These are phyloP conservation scores for Helleia helle DNA, from an alignment of 2,888 invertebrate species.

Conservation along the genomic window DNA sequence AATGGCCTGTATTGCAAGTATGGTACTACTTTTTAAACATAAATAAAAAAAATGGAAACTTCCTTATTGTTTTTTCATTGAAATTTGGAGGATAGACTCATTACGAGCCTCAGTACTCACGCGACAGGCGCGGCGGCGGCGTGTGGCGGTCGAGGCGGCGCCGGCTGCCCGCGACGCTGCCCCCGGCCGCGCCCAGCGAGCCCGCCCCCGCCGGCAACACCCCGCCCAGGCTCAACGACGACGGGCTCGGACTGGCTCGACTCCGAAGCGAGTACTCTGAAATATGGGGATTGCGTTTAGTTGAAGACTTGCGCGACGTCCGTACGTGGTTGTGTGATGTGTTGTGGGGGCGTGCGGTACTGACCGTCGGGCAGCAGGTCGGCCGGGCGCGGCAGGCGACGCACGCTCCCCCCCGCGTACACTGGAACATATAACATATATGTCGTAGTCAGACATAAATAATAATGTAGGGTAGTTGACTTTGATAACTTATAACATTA, in stretches of 20 bases:
- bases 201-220: not conserved
- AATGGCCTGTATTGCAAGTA: too few species aligned
- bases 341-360: not conserved
- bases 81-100: too few species aligned
- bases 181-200: constrained; percentile 41
- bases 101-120: constrained; percentile 8
- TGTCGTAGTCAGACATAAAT: too few species aligned
- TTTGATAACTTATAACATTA: too few species aligned
- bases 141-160: constrained; percentile 5
- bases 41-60: too few species aligned
- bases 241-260: constrained; percentile 23
- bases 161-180: constrained; percentile 33
- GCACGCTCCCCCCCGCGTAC: constrained; percentile 35
- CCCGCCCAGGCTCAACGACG: constrained; percentile 27
- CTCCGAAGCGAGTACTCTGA: constrained; percentile 20
- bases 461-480: too few species aligned
- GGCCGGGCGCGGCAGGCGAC: constrained; percentile 17
- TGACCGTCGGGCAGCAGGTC: constrained; percentile 21
- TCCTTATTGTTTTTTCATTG: too few species aligned
- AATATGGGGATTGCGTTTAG: not conserved
- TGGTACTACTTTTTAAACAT: too few species aligned
- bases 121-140: constrained; percentile 2
- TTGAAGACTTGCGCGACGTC: not conserved
- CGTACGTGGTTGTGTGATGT: not conserved
- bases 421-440: too few species aligned